phyloP scores from a whole-genome alignment of 2,797 vertebrate genomes.

The Tragopan temminckii region DNA sequence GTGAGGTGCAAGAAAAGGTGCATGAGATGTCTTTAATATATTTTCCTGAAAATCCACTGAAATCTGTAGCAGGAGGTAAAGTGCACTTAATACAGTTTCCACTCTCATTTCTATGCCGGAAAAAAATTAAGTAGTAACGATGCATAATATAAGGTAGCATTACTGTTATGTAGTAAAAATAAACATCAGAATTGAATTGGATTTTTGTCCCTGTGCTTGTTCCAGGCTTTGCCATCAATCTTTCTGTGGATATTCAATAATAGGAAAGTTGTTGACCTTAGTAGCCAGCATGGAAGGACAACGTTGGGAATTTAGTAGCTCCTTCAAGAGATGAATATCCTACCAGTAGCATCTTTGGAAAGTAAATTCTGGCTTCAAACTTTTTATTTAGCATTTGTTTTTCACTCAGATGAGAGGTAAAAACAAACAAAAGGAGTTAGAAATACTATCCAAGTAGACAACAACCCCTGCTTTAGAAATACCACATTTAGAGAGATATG shows the following conservation, averaged over 20 bases:
- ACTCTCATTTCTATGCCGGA: neutral
- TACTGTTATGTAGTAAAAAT: neutral
- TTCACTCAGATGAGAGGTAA: neutral
- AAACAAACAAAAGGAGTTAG: neutral
- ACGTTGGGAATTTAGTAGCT: neutral
- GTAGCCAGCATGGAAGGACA: rapidly evolving
- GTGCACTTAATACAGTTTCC: neutral
- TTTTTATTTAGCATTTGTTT: neutral
- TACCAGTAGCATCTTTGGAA: neutral
- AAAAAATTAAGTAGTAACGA: neutral
- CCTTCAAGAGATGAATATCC: neutral
- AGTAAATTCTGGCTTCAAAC: neutral
- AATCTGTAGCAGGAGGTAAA: neutral
- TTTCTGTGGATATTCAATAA: neutral
- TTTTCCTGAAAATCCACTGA: neutral
- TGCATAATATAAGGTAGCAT: neutral
- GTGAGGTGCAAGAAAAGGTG: neutral
- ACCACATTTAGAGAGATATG: neutral
- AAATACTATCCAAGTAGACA: neutral
- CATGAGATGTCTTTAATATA: neutral
- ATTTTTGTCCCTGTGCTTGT: neutral
- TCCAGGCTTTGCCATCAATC: neutral
- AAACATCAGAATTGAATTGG: neutral
- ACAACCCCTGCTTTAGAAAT: neutral
- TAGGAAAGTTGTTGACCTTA: neutral